Base-by-base conservation (phyloP, 2,113 vertebrate species). In the Hippolais icterina region DNA sequence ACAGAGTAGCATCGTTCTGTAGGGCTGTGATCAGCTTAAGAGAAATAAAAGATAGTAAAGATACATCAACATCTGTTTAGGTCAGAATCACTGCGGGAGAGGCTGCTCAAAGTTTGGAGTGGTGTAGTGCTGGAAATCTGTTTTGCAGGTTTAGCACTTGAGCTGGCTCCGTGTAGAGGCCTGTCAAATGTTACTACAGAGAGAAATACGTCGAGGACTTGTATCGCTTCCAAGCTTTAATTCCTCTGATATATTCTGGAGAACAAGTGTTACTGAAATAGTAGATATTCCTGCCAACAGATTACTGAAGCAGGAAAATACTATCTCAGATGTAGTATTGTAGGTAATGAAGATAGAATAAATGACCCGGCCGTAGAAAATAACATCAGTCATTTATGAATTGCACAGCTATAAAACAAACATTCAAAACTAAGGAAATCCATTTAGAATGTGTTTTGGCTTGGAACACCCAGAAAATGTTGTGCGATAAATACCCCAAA, bases 201-300 rank as follows among this genome's bases (percentile, higher is more conserved):
- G 83, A 96, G 91, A 92, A 96, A 81, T 83, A 90, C 52, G 2
- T 83, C n/a, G 46, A 70, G 77, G 89, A 28, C 56, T 94, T 95
- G 86, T 77, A 81, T 69, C 17, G 1, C 59, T 89, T 96, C 96
- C 94, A 96, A 92, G 77, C 93, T 94, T 94, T 93, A 96, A 95
- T 96, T 96, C 87, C 93, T 89, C 91, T 46, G 75, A 97, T 95
- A 77, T 82, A 65, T 93, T 95, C 93, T 76, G 50, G 92, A 94
- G 94, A 97, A 83, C 68, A 78, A 83, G 88, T 92, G 92, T 95
- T 95, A 94, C 54, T 94, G 91, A 90, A 96, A 96, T 90, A 97
- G 80, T 90, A 89, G 91, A 87, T 96, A 94, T 68, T 93, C 64
- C 80, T 97, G 93, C 93, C 96, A 94, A 75, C 76, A 52, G 93